A percentile compares a stretch with the other conserved stretches of the same genome.
These are phyloP conservation scores for Hippocampus mohnikei DNA, from an alignment of 2,113 vertebrate genomes.

Conservation along the genomic window DNA sequence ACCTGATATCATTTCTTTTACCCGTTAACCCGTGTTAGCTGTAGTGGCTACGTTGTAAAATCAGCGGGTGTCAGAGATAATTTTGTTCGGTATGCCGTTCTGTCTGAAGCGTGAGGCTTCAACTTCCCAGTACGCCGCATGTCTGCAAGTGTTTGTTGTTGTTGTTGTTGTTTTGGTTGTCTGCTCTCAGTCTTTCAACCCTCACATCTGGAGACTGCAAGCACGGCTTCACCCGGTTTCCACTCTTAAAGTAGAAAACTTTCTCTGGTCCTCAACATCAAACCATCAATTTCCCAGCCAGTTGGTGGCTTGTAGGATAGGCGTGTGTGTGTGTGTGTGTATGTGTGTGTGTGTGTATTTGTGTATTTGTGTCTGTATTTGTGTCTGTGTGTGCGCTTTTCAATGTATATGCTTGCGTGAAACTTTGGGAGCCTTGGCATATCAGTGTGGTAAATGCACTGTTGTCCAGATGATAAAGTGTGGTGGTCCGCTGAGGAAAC, in stretches of 20 bases:
- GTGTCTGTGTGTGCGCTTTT: constrained; percentile 8
- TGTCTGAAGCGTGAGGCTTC: not conserved
- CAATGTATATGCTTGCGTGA: constrained; percentile 4
- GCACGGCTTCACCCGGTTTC: constrained; percentile 36
- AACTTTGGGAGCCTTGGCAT: constrained; percentile 29
- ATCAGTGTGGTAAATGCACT: constrained; percentile 44
- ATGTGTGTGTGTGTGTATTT: constrained; percentile 20
- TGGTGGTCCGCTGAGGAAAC: not conserved
- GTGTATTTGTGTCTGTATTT: too few species aligned
- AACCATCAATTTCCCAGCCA: constrained; percentile 51
- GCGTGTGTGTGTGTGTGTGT: constrained; percentile 8
- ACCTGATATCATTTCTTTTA: too few species aligned
- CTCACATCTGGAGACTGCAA: constrained; percentile 41
- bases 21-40: not conserved
- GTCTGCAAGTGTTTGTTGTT: not conserved
- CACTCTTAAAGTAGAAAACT: constrained; percentile 36
- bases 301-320: constrained; percentile 39
- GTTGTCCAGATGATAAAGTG: constrained; percentile 22
- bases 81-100: not conserved
- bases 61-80: not conserved
- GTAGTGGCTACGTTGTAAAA: not conserved
- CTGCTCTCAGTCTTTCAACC: constrained; percentile 31
- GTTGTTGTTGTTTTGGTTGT: not conserved
- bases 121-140: not conserved
- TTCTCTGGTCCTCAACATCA: constrained; percentile 41